Evolutionary conservation across 2,797 vertebrate genomes (phyloP).

Genomic region (Loris lydekkerianus): DNA sequence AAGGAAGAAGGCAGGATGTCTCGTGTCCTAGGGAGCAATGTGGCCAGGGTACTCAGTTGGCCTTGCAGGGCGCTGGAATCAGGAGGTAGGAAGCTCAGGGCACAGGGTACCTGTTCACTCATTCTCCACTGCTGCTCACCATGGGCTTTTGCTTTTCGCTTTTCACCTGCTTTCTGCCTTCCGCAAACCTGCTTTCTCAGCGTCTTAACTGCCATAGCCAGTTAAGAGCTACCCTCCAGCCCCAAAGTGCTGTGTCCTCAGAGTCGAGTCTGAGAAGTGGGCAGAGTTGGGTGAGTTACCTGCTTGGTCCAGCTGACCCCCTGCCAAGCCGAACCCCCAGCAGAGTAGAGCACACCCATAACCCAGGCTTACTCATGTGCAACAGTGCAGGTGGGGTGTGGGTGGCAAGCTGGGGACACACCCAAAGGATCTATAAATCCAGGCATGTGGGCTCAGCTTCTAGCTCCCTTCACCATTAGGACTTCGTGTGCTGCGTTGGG

Average conservation of each 20-base stretch:
- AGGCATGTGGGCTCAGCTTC: not conserved
- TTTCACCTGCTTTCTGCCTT: not conserved
- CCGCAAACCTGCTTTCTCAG: not conserved
- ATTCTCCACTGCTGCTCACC: not conserved
- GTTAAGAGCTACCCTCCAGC: not conserved
- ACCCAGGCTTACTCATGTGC: not conserved
- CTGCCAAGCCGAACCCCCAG: not conserved
- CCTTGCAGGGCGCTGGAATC: accelerated
- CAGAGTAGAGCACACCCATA: not conserved
- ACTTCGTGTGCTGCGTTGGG: not conserved
- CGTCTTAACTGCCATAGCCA: too few species aligned
- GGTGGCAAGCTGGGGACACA: not conserved
- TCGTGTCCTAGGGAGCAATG: not conserved
- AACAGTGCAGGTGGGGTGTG: not conserved
- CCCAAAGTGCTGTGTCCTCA: accelerated
- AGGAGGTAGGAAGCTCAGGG: accelerated
- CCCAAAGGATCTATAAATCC: not conserved
- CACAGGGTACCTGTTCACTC: accelerated
- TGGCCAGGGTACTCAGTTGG: accelerated
- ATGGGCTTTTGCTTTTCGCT: not conserved
- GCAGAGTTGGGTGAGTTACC: too few species aligned
- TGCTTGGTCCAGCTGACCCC: not conserved
- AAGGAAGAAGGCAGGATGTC: not conserved
- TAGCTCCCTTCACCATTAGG: not conserved
- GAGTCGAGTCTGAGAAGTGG: not conserved